Conservation (phyloP, 2,888 invertebrate genomes). For the Pilophorus perplexus region DNA sequence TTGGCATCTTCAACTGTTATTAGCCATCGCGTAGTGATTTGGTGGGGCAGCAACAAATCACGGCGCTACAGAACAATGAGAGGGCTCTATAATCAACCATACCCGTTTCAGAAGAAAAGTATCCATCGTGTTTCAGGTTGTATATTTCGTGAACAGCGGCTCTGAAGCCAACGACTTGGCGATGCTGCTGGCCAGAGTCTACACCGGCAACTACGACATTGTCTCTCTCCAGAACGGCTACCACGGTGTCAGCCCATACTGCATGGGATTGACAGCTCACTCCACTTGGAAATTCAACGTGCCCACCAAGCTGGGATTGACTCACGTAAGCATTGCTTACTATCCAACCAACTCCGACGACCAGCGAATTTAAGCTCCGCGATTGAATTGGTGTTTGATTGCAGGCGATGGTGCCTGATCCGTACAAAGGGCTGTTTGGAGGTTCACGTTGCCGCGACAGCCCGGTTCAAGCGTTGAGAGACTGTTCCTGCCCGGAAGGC, state of each 20-base stretch:
- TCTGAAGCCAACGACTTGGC: slow-evolving; percentile 97
- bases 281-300: slow-evolving; percentile 75
- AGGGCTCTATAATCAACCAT: too few relatives aligned
- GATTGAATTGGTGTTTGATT: too few relatives aligned
- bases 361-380: too few relatives aligned
- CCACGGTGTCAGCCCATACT: slow-evolving; percentile 84
- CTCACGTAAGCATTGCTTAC: slow-evolving; percentile 61
- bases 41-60: too few relatives aligned
- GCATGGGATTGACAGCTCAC: slow-evolving; percentile 78
- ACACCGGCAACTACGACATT: slow-evolving; percentile 82
- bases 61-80: too few relatives aligned
- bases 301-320: slow-evolving; percentile 69
- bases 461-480: slow-evolving; percentile 66
- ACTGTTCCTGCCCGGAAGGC: slow-evolving; percentile 62
- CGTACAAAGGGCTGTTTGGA: slow-evolving; percentile 87
- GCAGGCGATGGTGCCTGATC: slow-evolving; percentile 87
- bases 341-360: too few relatives aligned
- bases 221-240: slow-evolving; percentile 85
- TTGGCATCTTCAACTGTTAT: too few relatives aligned
- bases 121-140: slow-evolving; percentile 61
- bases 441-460: slow-evolving; percentile 86
- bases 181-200: slow-evolving; percentile 74
- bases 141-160: slow-evolving; percentile 93
- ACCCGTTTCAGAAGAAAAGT: too few relatives aligned
- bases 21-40: too few relatives aligned